Evolutionary conservation across 2,888 invertebrate genomes (phyloP), one percentile per base, ranked within the genome.

Genomic region (Dryadula phaetusa): DNA sequence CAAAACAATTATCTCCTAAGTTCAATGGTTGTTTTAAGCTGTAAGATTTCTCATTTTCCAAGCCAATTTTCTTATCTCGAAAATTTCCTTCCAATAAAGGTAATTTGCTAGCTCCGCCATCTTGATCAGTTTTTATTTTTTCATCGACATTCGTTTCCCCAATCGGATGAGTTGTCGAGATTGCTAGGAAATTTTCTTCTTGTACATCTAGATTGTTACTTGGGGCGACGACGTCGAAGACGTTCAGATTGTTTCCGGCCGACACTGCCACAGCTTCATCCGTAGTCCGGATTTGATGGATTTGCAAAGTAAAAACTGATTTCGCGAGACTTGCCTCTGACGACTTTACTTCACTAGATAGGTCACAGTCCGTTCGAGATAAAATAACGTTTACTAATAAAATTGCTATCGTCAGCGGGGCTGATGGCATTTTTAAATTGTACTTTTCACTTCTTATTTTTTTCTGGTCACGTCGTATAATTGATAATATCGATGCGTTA

Each of bases 231-330:
- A 76, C 79, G 73, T 75, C 80, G 79, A 81, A 80, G 79, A 76
- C 81, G 83, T 88, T 88, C 74, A 86, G 85, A 90, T 90, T 89
- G 82, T 86, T 88, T 92, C 92, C 92, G 90, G 82, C 70, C 76
- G 80, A 79, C 76, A 79, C 83, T 76, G 77, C 83, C 68, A 81
- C 80, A 82, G 82, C 77, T 79, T 83, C 81, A 88, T 90, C 89
- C 88, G 87, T 83, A 78, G 84, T 77, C 76, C 76, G 82, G 82
- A 82, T 86, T 83, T 85, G 83, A 80, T 74, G 79, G 75, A 82
- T 86, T 87, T 84, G 86, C 82, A 79, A 78, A 71, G 83, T 76
- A 84, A 86, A 86, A 84, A 82, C 74, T 67, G 74, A 72, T 73
- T 80, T 76, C 25, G 76, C 72, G 67, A 49, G 53, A 42, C 34